These are phyloP conservation scores for Pilophorus perplexus DNA, from an alignment of 2,888 invertebrate genomes.

Conservation along the genomic window DNA sequence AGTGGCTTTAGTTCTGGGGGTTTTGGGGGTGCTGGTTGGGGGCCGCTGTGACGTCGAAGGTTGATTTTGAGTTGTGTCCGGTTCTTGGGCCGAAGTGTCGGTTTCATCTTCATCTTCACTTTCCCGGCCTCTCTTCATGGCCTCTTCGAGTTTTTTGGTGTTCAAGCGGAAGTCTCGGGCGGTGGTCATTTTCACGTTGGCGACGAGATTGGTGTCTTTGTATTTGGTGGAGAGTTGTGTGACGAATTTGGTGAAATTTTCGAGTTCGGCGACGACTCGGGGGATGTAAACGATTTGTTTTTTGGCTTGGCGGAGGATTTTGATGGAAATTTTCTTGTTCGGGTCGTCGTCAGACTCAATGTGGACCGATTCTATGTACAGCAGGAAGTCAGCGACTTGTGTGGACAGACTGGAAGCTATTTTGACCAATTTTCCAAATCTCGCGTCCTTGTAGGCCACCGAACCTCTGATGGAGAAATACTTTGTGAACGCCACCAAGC, in stretches of 20 bases:
- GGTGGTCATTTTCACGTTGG: conserved; percentile 61
- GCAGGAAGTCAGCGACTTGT: conserved; percentile 49
- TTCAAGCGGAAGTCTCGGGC: conserved; percentile 65
- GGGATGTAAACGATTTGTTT: conserved; percentile 62
- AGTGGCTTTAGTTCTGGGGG: conserved; percentile 1
- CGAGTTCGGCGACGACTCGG: conserved; percentile 63
- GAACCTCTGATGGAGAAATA: conserved; percentile 58
- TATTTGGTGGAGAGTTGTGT: conserved; percentile 49
- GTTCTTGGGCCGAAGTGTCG: neutral
- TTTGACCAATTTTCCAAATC: conserved; percentile 50
- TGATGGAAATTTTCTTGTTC: conserved; percentile 51
- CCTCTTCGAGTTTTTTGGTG: conserved; percentile 57
- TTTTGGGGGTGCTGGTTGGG: neutral
- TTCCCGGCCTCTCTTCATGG: conserved; percentile 52
- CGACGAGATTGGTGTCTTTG: conserved; percentile 51
- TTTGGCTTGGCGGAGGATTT: conserved; percentile 51
- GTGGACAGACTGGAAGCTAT: conserved; percentile 49
- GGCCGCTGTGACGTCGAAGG: neutral
- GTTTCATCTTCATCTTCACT: conserved; percentile 12
- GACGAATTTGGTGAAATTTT: conserved; percentile 56
- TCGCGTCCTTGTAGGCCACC: conserved; percentile 56
- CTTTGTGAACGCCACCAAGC: conserved; percentile 59
- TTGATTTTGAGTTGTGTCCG: neutral
- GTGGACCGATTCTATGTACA: conserved; percentile 50
- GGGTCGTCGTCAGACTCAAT: conserved; percentile 48